A percentile compares a stretch with the other conserved stretches of the same genome.
These are phyloP conservation scores for Caradrina clavipalpis DNA, from an alignment of 2,888 invertebrate species.

Conservation along the genomic window DNA sequence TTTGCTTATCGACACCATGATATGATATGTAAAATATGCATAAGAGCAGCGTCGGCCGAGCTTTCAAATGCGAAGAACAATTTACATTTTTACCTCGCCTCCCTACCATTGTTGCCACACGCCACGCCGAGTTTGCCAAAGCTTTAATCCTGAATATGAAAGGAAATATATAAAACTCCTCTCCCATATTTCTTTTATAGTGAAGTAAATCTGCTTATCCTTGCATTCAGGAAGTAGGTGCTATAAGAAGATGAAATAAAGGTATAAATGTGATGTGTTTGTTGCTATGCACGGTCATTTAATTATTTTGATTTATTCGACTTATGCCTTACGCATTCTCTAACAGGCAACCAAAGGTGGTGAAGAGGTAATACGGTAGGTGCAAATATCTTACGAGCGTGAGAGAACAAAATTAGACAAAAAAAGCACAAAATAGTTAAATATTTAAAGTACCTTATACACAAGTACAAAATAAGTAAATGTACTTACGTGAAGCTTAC, in stretches of 20 bases:
- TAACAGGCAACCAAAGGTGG: too few relatives aligned
- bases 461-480: too few relatives aligned
- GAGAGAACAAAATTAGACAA: too few relatives aligned
- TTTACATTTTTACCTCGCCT: constrained; percentile 75
- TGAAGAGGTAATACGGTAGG: too few relatives aligned
- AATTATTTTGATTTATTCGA: too few relatives aligned
- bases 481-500: too few relatives aligned
- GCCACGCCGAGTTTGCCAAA: constrained; percentile 8
- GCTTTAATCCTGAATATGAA: constrained; percentile 54
- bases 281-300: background rate
- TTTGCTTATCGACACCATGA: constrained; percentile 75
- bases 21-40: constrained; percentile 75
- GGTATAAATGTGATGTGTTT: background rate
- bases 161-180: constrained; percentile 48
- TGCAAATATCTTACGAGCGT: too few relatives aligned
- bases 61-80: constrained; percentile 69
- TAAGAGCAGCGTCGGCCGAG: constrained; percentile 62
- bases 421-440: too few relatives aligned
- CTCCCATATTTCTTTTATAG: constrained; percentile 48
- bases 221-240: constrained; percentile 19
- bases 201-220: constrained; percentile 45
- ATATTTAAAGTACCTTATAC: too few relatives aligned
- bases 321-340: too few relatives aligned
- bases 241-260: too few relatives aligned
- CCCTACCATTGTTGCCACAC: constrained; percentile 55